phyloP scores from a whole-genome alignment of 2,113 vertebrate species.

The Girardinichthys multiradiatus region DNA sequence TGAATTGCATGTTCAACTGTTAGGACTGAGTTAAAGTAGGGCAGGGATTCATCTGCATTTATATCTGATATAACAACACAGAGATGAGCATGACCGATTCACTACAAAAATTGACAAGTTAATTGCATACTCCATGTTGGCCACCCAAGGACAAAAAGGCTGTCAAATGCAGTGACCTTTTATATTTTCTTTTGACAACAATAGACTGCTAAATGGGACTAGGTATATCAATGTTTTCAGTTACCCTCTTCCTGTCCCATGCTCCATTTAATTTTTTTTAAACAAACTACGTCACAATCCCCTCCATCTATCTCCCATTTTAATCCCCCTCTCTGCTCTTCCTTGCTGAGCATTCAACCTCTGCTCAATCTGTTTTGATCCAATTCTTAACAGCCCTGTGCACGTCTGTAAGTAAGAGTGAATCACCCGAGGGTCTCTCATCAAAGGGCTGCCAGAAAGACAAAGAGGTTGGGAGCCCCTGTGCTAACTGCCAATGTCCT shows the following conservation, averaged over 20 bases:
- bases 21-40: conserved; percentile 55
- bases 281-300: conserved; percentile 30
- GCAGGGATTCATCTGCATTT: conserved; percentile 52
- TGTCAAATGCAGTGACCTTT: conserved; percentile 61
- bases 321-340: conserved; percentile 52
- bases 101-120: conserved; percentile 53
- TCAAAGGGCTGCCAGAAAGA: conserved; percentile 81
- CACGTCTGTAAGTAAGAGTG: conserved; percentile 77
- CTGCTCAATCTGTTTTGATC: conserved; percentile 79
- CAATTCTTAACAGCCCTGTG: conserved; percentile 76
- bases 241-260: conserved; percentile 1
- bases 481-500: conserved; percentile 74
- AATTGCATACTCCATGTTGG: conserved; percentile 42
- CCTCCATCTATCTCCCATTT: conserved; percentile 57
- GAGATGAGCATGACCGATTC: conserved; percentile 52
- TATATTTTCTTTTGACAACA: conserved; percentile 53
- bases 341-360: conserved; percentile 54
- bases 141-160: conserved; percentile 35
- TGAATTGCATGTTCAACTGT: conserved; percentile 31
- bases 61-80: conserved; percentile 47
- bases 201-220: conserved; percentile 36
- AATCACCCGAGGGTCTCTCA: conserved; percentile 78
- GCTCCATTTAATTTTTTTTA: conserved; percentile 14
- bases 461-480: conserved; percentile 69
- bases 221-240: conserved; percentile 50